These are phyloP conservation scores for Anoplolepis gracilipes DNA, from an alignment of 1,140 invertebrate genomes.

Conservation along the genomic window DNA sequence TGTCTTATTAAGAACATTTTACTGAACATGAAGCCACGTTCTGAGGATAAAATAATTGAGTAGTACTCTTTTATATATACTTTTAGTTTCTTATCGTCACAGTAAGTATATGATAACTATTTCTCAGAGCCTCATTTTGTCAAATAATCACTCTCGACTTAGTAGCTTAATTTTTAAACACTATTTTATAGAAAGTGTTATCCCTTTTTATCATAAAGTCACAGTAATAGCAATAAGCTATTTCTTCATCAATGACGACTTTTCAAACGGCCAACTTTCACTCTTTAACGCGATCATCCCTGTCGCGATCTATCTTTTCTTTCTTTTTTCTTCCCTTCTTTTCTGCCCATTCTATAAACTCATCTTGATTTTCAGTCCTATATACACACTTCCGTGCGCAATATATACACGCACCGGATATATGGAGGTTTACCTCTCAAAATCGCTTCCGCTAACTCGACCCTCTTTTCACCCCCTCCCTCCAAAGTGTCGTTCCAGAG, in stretches of 20 bases:
- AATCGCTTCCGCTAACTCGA: slow-evolving; percentile 7
- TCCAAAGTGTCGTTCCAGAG: not conserved
- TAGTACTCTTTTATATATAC: not conserved
- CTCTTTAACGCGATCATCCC: slow-evolving; percentile 19
- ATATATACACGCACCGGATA: slow-evolving; percentile 40
- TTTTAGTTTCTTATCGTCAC: not conserved
- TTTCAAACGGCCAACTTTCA: slow-evolving; percentile 12
- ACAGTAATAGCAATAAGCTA: not conserved
- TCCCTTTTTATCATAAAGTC: slow-evolving; percentile 19
- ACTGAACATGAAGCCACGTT: not conserved
- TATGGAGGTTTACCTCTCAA: slow-evolving; percentile 44
- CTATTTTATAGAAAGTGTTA: not conserved
- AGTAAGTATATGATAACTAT: not conserved
- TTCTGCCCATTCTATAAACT: slow-evolving; percentile 8
- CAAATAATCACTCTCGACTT: not conserved
- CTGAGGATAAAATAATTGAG: not conserved
- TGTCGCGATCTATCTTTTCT: not conserved
- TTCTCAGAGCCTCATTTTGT: not conserved
- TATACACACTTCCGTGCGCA: slow-evolving; percentile 36
- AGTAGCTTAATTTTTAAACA: not conserved
- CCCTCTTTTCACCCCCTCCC: slow-evolving; percentile 8
- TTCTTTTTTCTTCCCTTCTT: slow-evolving; percentile 10
- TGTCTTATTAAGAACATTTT: not conserved
- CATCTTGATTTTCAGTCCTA: slow-evolving; percentile 43
- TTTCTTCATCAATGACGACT: slow-evolving; percentile 12